These are phyloP conservation scores for Phalangium opilio DNA, from an alignment of 2,888 invertebrate species.

Conservation along the genomic window DNA sequence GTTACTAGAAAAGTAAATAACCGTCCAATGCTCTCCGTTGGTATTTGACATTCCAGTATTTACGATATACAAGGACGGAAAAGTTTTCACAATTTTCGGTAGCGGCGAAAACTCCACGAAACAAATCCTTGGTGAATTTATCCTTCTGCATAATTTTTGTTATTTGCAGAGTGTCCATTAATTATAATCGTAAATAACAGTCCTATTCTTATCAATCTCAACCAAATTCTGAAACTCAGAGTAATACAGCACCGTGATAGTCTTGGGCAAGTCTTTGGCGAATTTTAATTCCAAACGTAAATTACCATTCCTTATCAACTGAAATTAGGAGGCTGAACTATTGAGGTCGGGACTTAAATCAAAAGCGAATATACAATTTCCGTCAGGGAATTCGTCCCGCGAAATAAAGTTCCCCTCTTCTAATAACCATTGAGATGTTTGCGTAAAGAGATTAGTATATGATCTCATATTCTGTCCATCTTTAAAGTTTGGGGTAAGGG, in stretches of 20 bases:
- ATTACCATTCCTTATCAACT: conserved; percentile 18
- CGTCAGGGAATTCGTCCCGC: conserved; percentile 9
- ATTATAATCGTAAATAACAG: conserved; percentile 10
- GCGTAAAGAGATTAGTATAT: conserved; percentile 23
- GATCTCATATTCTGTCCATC: conserved; percentile 14
- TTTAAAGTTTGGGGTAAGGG: conserved; percentile 6
- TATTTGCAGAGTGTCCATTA: background rate
- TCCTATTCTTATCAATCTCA: conserved; percentile 17
- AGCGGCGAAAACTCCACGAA: conserved; percentile 2
- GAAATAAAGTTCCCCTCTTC: conserved; percentile 19
- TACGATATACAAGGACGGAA: background rate
- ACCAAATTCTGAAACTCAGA: conserved; percentile 25
- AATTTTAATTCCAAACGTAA: conserved; percentile 23
- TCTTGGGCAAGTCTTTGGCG: conserved; percentile 13
- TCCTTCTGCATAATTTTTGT: conserved; percentile 1
- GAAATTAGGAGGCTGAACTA: conserved; percentile 6
- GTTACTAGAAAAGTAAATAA: conserved; percentile 3
- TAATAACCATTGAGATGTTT: conserved; percentile 18
- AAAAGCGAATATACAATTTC: conserved; percentile 22
- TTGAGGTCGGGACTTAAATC: conserved; percentile 23
- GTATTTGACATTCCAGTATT: conserved; percentile 1
- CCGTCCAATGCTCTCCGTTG: conserved; percentile 11
- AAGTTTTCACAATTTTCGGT: background rate
- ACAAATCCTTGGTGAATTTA: background rate
- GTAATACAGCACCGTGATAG: conserved; percentile 22